Percentiles rank a stretch among this genome's conserved stretches.
phyloP scores from a whole-genome alignment of 1,140 invertebrate species.

The Gryon sp. region DNA sequence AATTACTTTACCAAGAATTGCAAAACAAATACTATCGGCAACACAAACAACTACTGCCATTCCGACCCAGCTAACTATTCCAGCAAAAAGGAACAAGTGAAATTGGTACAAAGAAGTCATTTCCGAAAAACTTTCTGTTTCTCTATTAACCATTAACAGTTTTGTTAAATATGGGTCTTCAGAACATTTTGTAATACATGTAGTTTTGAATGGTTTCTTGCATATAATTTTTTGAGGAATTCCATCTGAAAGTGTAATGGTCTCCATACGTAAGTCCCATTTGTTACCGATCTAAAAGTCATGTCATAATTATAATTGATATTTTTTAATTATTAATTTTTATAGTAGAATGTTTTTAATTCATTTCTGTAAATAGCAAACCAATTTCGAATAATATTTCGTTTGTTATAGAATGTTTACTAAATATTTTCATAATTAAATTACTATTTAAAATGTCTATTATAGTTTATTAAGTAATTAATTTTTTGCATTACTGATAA shows the following conservation, averaged over 20 bases:
- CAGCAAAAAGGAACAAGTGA: conserved; percentile 85
- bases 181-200: conserved; percentile 69
- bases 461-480: too few species aligned
- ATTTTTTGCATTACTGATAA: conserved; percentile 53
- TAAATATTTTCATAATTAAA: too few species aligned
- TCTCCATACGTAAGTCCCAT: conserved; percentile 68
- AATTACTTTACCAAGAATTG: conserved; percentile 84
- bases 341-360: too few species aligned
- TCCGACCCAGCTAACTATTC: conserved; percentile 88
- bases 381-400: too few species aligned
- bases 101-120: conserved; percentile 81
- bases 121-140: conserved; percentile 32
- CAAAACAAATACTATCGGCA: conserved; percentile 90
- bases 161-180: conserved; percentile 71
- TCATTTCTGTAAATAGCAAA: too few species aligned
- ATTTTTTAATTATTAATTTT: neutral
- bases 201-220: conserved; percentile 57
- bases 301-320: neutral
- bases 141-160: conserved; percentile 68
- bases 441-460: too few species aligned
- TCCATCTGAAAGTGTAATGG: conserved; percentile 75
- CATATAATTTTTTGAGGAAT: conserved; percentile 76
- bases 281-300: conserved; percentile 55
- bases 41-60: conserved; percentile 90
- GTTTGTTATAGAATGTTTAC: too few species aligned